A percentile compares a stretch with the other conserved stretches of the same genome.
phyloP scores from a whole-genome alignment of 1,140 invertebrate species.

The Hormaphis cornu region DNA sequence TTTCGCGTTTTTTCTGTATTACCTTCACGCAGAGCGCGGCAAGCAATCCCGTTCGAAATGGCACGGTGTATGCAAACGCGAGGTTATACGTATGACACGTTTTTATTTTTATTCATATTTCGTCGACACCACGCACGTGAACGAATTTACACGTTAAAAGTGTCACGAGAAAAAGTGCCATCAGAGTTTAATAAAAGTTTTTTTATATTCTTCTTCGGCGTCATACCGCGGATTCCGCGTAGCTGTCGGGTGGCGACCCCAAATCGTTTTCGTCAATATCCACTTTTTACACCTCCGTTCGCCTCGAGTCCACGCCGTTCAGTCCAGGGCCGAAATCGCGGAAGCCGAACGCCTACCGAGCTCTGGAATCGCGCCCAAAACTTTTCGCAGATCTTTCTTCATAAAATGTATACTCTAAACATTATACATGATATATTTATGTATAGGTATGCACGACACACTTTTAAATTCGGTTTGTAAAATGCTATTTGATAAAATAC shows the following conservation, averaged over 20 bases:
- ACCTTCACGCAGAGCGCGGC: not conserved
- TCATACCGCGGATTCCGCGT: too few species aligned
- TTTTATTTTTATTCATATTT: not conserved
- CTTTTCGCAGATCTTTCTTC: too few species aligned
- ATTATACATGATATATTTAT: too few species aligned
- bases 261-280: not conserved
- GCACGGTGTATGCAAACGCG: not conserved
- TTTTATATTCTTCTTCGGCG: not conserved
- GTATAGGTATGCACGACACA: too few species aligned
- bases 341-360: too few species aligned
- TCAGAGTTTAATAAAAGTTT: conserved; percentile 8
- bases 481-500: too few species aligned
- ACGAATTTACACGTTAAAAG: conserved; percentile 15
- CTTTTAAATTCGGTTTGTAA: too few species aligned
- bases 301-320: not conserved
- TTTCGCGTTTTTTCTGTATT: not conserved
- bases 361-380: too few species aligned
- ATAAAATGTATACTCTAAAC: too few species aligned
- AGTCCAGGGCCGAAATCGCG: too few species aligned
- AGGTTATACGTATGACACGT: not conserved
- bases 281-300: not conserved
- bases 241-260: too few species aligned
- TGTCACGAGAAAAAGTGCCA: conserved; percentile 1
- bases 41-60: not conserved
- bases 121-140: not conserved